Percentiles rank a stretch among this genome's conserved stretches.
Conservation (phyloP, 1,140 invertebrate species). For the Phenacoccus solenopsis region DNA sequence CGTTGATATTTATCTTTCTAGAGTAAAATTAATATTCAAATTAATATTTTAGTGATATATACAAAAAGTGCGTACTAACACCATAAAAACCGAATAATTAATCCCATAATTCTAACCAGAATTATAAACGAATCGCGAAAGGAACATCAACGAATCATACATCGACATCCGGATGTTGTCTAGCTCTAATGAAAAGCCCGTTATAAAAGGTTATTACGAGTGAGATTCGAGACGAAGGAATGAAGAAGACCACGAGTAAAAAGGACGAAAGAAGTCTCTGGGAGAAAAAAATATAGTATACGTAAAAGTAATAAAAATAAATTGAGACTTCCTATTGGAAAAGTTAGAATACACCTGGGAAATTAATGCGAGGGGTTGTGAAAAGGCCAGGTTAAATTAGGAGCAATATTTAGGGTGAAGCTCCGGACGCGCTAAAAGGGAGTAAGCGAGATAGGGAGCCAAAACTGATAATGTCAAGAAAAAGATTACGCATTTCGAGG, state of each 20-base stretch:
- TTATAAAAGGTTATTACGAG: background rate
- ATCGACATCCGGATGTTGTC: background rate
- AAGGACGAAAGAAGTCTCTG: too few relatives aligned
- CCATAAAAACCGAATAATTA: background rate
- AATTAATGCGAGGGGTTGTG: background rate
- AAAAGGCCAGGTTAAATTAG: conserved; percentile 1
- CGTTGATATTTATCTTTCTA: too few relatives aligned
- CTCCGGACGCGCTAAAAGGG: background rate
- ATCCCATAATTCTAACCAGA: background rate
- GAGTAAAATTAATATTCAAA: too few relatives aligned
- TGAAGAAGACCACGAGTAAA: too few relatives aligned
- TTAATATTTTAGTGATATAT: too few relatives aligned
- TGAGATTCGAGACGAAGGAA: too few relatives aligned
- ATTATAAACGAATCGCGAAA: background rate
- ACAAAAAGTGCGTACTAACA: too few relatives aligned
- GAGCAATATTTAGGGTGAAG: conserved; percentile 1
- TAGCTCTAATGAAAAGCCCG: background rate
- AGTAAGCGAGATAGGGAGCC: background rate
- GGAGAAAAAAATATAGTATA: background rate
- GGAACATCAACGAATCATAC: conserved; percentile 20
- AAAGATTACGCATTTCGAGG: background rate
- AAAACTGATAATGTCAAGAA: conserved; percentile 2
- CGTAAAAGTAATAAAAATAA: background rate
- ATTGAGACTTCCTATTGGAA: background rate
- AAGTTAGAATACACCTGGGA: conserved; percentile 1